phyloP scores from a whole-genome alignment of 2,888 invertebrate species.

The Dryomyza anilis region DNA sequence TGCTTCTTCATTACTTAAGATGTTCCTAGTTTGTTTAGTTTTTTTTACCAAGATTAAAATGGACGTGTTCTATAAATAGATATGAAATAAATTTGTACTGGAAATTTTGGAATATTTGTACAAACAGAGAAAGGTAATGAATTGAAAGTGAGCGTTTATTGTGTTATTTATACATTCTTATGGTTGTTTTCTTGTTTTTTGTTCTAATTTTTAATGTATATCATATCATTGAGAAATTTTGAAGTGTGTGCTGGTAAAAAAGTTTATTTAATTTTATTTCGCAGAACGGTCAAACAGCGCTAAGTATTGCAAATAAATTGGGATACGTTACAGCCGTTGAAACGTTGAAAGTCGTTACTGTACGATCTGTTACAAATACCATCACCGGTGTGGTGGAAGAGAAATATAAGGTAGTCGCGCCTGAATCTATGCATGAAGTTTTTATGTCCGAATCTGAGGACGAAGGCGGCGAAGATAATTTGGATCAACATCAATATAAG shows the following conservation, averaged over 20 bases:
- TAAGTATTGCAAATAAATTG: conserved; percentile 93
- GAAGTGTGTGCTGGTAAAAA: neutral
- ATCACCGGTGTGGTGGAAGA: conserved; percentile 71
- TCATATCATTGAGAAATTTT: neutral
- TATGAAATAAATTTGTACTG: too few relatives aligned
- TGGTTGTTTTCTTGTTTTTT: neutral
- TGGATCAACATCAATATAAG: conserved; percentile 71
- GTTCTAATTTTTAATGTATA: neutral
- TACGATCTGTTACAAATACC: conserved; percentile 72
- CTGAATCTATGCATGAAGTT: conserved; percentile 98
- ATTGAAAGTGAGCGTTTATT: too few relatives aligned
- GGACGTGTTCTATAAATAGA: too few relatives aligned
- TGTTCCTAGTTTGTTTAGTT: too few relatives aligned
- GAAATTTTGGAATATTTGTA: too few relatives aligned
- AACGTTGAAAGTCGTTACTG: conserved; percentile 89
- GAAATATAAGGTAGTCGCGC: conserved; percentile 95
- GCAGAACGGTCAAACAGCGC: conserved; percentile 94
- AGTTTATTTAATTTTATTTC: neutral
- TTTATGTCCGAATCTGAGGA: conserved; percentile 99
- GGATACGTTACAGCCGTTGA: conserved; percentile 99
- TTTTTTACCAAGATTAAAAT: too few relatives aligned
- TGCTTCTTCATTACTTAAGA: too few relatives aligned
- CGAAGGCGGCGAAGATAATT: conserved; percentile 81
- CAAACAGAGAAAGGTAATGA: too few relatives aligned
- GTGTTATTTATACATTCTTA: too few relatives aligned